phyloP scores from a whole-genome alignment of 1,140 invertebrate species.

The Drosophila lowei region DNA sequence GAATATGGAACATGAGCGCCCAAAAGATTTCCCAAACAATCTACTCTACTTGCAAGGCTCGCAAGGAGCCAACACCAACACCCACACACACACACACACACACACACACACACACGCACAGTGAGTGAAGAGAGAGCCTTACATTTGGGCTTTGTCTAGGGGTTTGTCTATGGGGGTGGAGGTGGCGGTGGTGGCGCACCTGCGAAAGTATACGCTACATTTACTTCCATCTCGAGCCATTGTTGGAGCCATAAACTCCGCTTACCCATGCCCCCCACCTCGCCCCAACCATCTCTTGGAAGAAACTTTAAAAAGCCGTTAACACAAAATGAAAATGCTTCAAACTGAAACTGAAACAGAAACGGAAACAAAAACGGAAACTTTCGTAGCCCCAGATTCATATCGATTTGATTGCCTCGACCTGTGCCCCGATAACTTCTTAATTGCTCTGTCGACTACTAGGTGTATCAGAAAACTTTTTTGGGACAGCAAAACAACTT shows the following conservation, averaged over 20 bases:
- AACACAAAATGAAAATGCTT: constrained; percentile 6
- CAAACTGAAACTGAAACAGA: constrained; percentile 5
- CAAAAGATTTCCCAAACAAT: constrained; percentile 40
- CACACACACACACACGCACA: neutral
- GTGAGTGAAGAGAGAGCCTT: neutral
- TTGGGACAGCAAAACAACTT: neutral
- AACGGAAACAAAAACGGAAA: constrained; percentile 2
- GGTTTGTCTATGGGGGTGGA: neutral
- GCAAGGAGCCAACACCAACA: neutral
- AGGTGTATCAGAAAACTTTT: neutral
- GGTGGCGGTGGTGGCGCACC: constrained; percentile 5
- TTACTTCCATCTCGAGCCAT: constrained; percentile 21
- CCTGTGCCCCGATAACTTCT: constrained; percentile 7
- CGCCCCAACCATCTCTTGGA: neutral
- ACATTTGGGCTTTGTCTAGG: constrained; percentile 33
- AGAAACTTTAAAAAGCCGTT: constrained; percentile 20
- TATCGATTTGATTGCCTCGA: constrained; percentile 28
- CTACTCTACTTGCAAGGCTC: constrained; percentile 7
- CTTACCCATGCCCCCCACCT: neutral
- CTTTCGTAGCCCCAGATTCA: too few relatives aligned
- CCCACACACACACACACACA: neutral
- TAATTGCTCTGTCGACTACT: constrained; percentile 20
- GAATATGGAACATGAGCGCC: constrained; percentile 46
- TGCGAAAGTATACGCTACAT: constrained; percentile 35
- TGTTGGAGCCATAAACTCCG: constrained; percentile 15